Base-by-base conservation (phyloP, 2,888 invertebrate species). In the Microctonus aethiopoides region DNA sequence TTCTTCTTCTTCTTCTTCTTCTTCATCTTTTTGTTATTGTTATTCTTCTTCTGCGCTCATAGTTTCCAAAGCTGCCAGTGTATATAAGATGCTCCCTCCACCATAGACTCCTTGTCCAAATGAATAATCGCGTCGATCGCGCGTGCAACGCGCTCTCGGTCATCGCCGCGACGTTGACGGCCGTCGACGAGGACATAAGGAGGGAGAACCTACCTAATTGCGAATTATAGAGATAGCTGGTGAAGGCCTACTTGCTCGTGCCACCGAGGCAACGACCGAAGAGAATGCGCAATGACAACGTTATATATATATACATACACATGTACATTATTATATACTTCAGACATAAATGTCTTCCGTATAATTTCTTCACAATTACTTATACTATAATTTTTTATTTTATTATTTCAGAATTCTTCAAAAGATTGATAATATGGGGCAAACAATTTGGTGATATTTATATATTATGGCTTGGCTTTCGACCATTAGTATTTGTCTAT, bases 401-500 rank as follows among this genome's bases (percentile, higher is more conserved):
- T 52, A 63, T 39, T 61, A 32, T 78, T 78, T 5, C 76, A 87
- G 87, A 83, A 16, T 86, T 87, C 57, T 87, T 87, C 74, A 77
- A 73, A 56, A 81, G 80, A 51, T 71, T 86, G 54, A 24, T 78
- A 0, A 68, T 76, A 62, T 87, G 86, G 83, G 80, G 81, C 6
- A 70, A 71, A 5, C 75, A 84, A 65, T 84, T 82, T 36, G 85
- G 85, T 0, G 81, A 83, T 24, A 82, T 84, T 52, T 87, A 81
- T 68, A 74, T 83, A 13, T 20, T 87, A 2, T 87, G 87, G 87
- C 80, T 87, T 2, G 87, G 87, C 2, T 75, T 76, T 59, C 76
- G 85, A 13, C 87, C 87, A 2, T 83, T 87, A 36, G 78, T 87
- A 20, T 87, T 86, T 63, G 74, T 87, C 20, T 83, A 83, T 68